Base-by-base conservation (phyloP, 2,113 vertebrate species). In the Prietella phreatophila region DNA sequence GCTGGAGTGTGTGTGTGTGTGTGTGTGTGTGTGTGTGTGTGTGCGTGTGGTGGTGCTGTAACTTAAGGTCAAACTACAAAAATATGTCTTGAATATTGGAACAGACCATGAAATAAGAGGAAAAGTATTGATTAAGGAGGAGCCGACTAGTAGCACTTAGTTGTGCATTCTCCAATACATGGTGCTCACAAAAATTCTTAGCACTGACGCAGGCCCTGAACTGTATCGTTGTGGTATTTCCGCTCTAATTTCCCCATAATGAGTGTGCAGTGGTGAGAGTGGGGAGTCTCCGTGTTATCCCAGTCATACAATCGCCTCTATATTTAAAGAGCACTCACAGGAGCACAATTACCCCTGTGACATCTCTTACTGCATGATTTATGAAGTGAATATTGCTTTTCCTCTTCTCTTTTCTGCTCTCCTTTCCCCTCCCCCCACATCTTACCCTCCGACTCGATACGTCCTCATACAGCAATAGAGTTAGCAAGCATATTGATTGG, bases 321-420 rank as follows among this genome's bases (percentile, higher is more conserved):
- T 87, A 87, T 93, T 93, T 94, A 94, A 95, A 95, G 93, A 93
- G 92, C 84, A 94, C 93, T 94, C 92, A 93, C 92, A 94, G 94
- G 94, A 94, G 92, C 93, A 95, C 95, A 94, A 96, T 96, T 95
- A 95, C 92, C 93, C 93, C 91, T 85, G 56, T 94, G 95, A 95
- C 95, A 94, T 95, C 93, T 94, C 92, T 93, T 94, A 94, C 94
- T 94, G 91, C 94, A 95, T 95, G 95, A 96, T 96, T 96, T 96
- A 96, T 96, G 94, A 95, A 95, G 91, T 93, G 94, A 94, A 94
- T 95, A 95, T 95, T 95, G 93, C 92, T 91, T 94, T 91, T 92
- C 90, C n/a, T 47, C 56, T 79, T 82, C 69, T 55, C 69, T 53
- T 65, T 58, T 90, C 90, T 90, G 86, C 82, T 88, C 79, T n/a